Evolutionary conservation across 2,113 vertebrate genomes (phyloP).

Genomic region (Tinamus guttatus): DNA sequence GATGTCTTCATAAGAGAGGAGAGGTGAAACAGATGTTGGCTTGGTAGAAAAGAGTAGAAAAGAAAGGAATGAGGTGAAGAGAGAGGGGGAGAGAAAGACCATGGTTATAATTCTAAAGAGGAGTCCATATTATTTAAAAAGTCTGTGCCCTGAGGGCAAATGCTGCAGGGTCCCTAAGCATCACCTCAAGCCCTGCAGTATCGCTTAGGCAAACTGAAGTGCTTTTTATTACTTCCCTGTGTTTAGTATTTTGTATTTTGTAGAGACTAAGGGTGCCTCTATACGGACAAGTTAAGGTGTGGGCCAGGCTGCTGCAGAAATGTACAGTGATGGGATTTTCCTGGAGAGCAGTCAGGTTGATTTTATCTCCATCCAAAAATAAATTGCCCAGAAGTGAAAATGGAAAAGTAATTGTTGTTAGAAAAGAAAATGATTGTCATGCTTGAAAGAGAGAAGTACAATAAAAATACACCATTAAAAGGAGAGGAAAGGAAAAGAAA

Average conservation of each 20-base stretch:
- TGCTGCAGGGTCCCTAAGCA: neutral
- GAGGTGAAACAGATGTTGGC: neutral
- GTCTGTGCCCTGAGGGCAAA: neutral
- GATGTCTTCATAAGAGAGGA: neutral
- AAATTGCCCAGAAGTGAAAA: conserved; percentile 18
- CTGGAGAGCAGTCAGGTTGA: conserved; percentile 24
- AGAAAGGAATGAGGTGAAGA: neutral
- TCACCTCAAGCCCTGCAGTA: neutral
- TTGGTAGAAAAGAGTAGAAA: neutral
- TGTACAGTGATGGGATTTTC: neutral
- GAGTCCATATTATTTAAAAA: neutral
- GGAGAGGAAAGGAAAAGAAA: neutral
- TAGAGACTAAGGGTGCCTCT: neutral
- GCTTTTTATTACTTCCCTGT: neutral
- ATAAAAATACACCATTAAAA: conserved; percentile 35
- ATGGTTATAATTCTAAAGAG: neutral
- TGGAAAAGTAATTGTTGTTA: neutral
- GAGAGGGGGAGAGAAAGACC: neutral
- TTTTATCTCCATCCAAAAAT: conserved; percentile 13
- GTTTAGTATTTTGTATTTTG: neutral
- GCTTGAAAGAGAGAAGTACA: neutral
- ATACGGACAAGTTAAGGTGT: neutral
- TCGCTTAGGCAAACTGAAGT: neutral
- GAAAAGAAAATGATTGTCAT: neutral
- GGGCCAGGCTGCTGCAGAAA: neutral